Evolutionary conservation across 2,797 vertebrate genomes (phyloP).

Genomic region (Falco columbarius): DNA sequence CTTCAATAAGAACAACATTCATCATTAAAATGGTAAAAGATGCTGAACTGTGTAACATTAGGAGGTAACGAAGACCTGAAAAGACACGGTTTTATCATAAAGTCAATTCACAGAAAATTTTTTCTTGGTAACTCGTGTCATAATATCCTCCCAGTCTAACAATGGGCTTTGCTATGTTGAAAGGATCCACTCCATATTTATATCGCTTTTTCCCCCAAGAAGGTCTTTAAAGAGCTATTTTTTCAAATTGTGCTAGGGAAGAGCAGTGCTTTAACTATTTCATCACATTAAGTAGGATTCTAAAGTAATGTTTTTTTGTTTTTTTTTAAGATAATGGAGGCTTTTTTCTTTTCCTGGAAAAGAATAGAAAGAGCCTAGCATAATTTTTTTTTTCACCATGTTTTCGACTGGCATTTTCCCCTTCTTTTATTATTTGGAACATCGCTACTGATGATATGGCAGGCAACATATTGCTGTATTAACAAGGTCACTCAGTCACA

Average conservation of each 20-base stretch:
- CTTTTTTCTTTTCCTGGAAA: constrained; percentile 37
- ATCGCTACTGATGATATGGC: constrained; percentile 56
- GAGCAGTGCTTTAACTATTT: constrained; percentile 32
- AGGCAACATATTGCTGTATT: constrained; percentile 71
- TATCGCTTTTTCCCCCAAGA: background rate
- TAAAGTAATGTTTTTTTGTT: background rate
- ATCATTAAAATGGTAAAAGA: background rate
- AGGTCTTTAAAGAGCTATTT: constrained; percentile 20
- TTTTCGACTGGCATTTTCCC: constrained; percentile 9
- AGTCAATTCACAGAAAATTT: background rate
- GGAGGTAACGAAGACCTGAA: background rate
- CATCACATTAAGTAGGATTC: constrained; percentile 18
- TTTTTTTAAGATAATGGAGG: constrained; percentile 40
- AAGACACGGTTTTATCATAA: background rate
- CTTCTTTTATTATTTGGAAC: constrained; percentile 37
- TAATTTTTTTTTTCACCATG: background rate
- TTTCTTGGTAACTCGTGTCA: background rate
- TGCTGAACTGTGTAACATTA: background rate
- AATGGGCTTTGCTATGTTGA: background rate
- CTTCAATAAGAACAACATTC: background rate
- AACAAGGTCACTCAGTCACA: constrained; percentile 73
- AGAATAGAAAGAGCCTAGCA: constrained; percentile 36
- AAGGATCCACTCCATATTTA: constrained; percentile 13
- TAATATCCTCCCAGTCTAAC: background rate
- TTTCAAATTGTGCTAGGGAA: background rate